Evolutionary conservation across 2,888 invertebrate genomes (phyloP).

Genomic region (Yponomeuta cagnagella): DNA sequence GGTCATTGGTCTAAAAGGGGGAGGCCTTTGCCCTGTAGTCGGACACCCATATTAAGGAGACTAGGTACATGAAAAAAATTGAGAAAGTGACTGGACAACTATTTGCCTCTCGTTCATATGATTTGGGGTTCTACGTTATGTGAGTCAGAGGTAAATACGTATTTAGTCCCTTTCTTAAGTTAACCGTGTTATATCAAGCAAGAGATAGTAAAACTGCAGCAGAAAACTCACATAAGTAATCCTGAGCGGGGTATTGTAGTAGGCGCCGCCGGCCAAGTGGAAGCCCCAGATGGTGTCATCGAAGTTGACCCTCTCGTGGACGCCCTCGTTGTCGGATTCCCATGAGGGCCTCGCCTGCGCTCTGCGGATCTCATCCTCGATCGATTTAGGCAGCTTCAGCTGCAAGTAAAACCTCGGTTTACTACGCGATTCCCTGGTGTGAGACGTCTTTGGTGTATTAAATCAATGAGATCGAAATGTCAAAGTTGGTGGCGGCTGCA

Average conservation of each 20-base stretch:
- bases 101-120: no score
- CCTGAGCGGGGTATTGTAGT: slow-evolving; percentile 35
- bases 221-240: slow-evolving; percentile 31
- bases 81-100: no score
- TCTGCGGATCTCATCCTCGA: slow-evolving; percentile 25
- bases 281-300: slow-evolving; percentile 46
- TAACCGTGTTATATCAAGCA: neutral
- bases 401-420: slow-evolving; percentile 18
- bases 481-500: neutral
- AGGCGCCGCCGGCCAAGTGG: slow-evolving; percentile 35
- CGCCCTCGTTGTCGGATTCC: slow-evolving; percentile 39
- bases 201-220: no score
- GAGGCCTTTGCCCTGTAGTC: no score
- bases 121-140: no score
- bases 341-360: slow-evolving; percentile 29
- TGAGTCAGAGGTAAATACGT: no score
- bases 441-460: neutral
- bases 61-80: no score
- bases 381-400: slow-evolving; percentile 25
- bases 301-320: slow-evolving; percentile 40
- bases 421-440: neutral
- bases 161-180: neutral
- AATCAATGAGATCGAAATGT: neutral
- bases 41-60: no score
- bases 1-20: no score